Conservation (phyloP, 2,113 vertebrate genomes). For the Nothoprocta perdicaria region DNA sequence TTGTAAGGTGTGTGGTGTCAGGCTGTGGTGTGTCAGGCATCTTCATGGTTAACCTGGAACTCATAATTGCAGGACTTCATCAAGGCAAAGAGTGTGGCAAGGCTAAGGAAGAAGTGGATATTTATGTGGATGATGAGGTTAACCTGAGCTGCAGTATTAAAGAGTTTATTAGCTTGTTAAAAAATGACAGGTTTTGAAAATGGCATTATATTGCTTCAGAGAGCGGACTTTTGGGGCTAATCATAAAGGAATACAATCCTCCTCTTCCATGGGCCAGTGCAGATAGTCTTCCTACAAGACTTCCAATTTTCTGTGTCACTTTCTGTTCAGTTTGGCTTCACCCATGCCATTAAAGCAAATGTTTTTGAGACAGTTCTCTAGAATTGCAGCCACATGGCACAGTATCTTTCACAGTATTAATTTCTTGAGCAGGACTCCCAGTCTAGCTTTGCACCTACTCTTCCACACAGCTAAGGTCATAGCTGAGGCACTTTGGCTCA, state of each 20-base stretch:
- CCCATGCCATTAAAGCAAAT: neutral
- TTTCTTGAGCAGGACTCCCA: neutral
- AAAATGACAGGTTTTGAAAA: neutral
- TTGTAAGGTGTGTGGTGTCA: neutral
- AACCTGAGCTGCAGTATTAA: slow-evolving; percentile 11
- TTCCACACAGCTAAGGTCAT: neutral
- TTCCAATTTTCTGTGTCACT: neutral
- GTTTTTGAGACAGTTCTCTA: rapidly evolving
- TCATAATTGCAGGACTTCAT: neutral
- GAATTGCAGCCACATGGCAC: neutral
- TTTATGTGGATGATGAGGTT: neutral
- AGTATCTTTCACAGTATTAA: neutral
- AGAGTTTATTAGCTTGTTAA: neutral
- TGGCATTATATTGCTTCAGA: neutral
- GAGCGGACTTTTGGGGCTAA: neutral
- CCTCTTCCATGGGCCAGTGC: neutral
- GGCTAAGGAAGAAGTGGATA: neutral
- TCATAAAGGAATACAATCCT: neutral
- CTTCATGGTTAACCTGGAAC: neutral
- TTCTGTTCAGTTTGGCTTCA: neutral
- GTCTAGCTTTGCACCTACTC: neutral
- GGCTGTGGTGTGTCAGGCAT: neutral
- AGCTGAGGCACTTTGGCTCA: neutral
- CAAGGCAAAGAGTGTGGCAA: neutral
- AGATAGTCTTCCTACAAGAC: neutral